Conservation (phyloP, 2,113 vertebrate species). For the Tachuris rubrigastra region DNA sequence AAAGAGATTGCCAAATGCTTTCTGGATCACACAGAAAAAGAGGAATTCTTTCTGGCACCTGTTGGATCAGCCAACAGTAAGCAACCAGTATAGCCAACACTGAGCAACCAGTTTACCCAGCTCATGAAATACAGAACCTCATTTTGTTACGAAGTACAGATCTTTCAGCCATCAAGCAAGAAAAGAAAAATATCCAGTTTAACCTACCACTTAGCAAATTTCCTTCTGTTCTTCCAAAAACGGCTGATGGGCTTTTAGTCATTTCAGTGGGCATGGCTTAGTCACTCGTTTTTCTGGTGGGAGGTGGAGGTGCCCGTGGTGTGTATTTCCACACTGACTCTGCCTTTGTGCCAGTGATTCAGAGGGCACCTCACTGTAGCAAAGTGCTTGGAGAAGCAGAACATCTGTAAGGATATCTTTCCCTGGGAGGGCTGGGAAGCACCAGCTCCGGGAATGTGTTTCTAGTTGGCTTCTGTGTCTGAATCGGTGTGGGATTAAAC, state of each 20-base stretch:
- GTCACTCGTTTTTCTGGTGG: background rate
- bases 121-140: background rate
- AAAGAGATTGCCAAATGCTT: background rate
- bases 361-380: background rate
- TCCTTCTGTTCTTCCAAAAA: background rate
- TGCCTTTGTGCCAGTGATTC: background rate
- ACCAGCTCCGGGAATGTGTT: fast-evolving
- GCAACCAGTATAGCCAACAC: background rate
- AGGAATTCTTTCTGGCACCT: background rate
- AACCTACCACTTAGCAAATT: background rate
- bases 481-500: background rate
- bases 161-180: background rate
- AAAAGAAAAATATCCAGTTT: background rate
- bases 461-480: background rate
- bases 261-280: background rate
- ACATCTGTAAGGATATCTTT: background rate
- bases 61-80: background rate
- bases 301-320: background rate
- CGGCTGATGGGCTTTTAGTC: background rate
- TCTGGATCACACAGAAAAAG: background rate
- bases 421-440: background rate
- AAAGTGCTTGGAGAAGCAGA: background rate
- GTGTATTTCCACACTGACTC: background rate
- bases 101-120: background rate
- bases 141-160: background rate